Conservation (phyloP, 2,888 invertebrate species). For the Acronicta psi region DNA sequence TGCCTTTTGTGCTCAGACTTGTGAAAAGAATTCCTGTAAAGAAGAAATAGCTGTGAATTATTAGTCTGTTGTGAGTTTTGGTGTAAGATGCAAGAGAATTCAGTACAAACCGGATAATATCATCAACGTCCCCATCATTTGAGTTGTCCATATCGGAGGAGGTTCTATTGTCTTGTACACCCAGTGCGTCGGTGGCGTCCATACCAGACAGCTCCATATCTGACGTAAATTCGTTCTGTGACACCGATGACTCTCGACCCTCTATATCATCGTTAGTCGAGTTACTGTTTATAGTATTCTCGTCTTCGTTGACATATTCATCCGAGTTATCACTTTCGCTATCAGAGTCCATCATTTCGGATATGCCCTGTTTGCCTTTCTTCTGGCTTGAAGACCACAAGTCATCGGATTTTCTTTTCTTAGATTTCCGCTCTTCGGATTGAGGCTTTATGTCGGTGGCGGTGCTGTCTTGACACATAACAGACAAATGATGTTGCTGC, state of each 20-base stretch:
- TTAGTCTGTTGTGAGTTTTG: slow-evolving; percentile 29
- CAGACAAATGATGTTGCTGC: slow-evolving; percentile 82
- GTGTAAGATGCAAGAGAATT: slow-evolving; percentile 11
- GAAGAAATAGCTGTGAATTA: slow-evolving; percentile 48
- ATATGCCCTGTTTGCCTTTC: slow-evolving; percentile 89
- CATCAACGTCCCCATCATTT: slow-evolving; percentile 90
- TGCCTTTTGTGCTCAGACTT: slow-evolving; percentile 89
- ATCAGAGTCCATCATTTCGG: slow-evolving; percentile 90
- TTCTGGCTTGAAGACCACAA: slow-evolving; percentile 90
- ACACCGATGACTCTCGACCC: slow-evolving; percentile 80
- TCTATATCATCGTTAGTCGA: slow-evolving; percentile 83
- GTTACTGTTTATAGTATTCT: slow-evolving; percentile 83
- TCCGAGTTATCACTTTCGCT: slow-evolving; percentile 86
- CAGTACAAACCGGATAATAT: slow-evolving; percentile 85
- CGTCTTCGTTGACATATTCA: slow-evolving; percentile 81
- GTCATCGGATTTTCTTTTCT: slow-evolving; percentile 90
- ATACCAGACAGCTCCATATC: slow-evolving; percentile 90
- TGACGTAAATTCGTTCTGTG: slow-evolving; percentile 89
- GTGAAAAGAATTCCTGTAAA: slow-evolving; percentile 88
- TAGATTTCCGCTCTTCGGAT: slow-evolving; percentile 84
- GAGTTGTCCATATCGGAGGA: slow-evolving; percentile 90
- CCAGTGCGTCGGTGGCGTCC: slow-evolving; percentile 89
- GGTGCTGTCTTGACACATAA: slow-evolving; percentile 79
- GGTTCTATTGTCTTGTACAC: slow-evolving; percentile 78
- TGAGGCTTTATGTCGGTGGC: slow-evolving; percentile 70